Evolutionary conservation across 2,113 vertebrate species (phyloP), one percentile per base, ranked within the genome.

Genomic region (Archocentrus centrarchus): DNA sequence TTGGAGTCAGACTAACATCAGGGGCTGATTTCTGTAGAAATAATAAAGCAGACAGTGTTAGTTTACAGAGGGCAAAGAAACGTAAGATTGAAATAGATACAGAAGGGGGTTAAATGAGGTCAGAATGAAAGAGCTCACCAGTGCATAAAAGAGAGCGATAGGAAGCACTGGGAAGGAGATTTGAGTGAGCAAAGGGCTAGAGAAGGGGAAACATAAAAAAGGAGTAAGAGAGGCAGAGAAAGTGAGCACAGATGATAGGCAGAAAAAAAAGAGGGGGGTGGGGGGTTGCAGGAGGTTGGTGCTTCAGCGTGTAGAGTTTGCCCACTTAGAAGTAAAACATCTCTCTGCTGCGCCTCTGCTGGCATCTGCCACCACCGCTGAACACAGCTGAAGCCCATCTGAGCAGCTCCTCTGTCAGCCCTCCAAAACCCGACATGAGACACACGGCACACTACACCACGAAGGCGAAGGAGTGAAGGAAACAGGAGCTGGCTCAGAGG

Each of bases 351-450:
- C 91, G 92, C 93, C 95, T 96, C 94, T 59, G 92, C 96, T 96
- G 96, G 95, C 96, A 96, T 96, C 96, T 97, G 96, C 96, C 96
- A 91, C 94, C 94, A 89, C 93, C 64, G 88, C 95, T 90, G 95
- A 95, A 91, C 91, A 92, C 96, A 89, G 96, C 95, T 91, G 79
- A 96, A 96, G 96, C 93, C 96, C 93, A 93, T 97, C 95, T 96
- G 96, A 96, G 96, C 93, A 95, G 93, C 93, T 94, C 91, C 95
- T 87, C 92, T 97, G 97, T 96, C 96, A 97, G 93, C 89, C 93
- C 90, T 97, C 97, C 96, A 97, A 97, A 95, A 86, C 63, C 89
- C 81, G 68, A 91, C 89, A 79, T 66, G 80, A 47, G 91, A 79
- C 86, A 92, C 84, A 18, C 84, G 44, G 50, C 64, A 63, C 61